Base-by-base conservation (phyloP, 2,113 vertebrate species). In the Elaphurus davidianus region DNA sequence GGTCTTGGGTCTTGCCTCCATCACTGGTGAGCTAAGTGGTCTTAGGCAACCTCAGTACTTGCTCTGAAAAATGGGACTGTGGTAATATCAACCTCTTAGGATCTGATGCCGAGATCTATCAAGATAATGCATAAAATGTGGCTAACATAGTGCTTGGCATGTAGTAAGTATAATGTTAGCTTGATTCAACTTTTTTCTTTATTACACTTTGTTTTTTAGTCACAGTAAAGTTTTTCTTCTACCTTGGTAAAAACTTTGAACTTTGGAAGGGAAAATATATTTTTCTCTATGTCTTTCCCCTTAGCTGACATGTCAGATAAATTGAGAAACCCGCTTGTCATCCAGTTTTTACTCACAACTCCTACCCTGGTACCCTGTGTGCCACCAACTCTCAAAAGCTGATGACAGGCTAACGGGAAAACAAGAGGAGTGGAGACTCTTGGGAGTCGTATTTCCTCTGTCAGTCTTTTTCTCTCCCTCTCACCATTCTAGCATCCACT, bases 251-350 rank as follows among this genome's bases (percentile, higher is more conserved):
- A 86, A 76, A 54, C 55, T 76, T 84, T 52, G 40, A 91, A 67
- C 74, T 91, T 91, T 88, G 36, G 7, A 25, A 95, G 36, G 28
- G 76, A 88, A 97, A 97, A 74, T 54, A 23, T 47, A 52, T 85
- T 88, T 95, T 87, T 43, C 57, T 93, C 40, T 81, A 97, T 57
- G 52, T 67, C 52, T 88, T 87, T 95, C 83, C 54, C 78, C 50
- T 87, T 88, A 40, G 36, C 14, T 50, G 64, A 84, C 27, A 23
- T 95, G 47, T 79, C 23, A 87, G 64, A 67, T 47, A 93, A 87
- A 43, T 81, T 81, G 86, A 97, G 60, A 78, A 90, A 90, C 60
- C 36, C 33, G 13, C 28, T 27, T 50, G 57, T 84, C 52, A 47
- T 84, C 43, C 23, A 71, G 86, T 21, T 96, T 71, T 93, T 36